Evolutionary conservation across 2,797 vertebrate genomes (phyloP), one percentile per base, ranked within the genome.

Genomic region (Monodelphis domestica): DNA sequence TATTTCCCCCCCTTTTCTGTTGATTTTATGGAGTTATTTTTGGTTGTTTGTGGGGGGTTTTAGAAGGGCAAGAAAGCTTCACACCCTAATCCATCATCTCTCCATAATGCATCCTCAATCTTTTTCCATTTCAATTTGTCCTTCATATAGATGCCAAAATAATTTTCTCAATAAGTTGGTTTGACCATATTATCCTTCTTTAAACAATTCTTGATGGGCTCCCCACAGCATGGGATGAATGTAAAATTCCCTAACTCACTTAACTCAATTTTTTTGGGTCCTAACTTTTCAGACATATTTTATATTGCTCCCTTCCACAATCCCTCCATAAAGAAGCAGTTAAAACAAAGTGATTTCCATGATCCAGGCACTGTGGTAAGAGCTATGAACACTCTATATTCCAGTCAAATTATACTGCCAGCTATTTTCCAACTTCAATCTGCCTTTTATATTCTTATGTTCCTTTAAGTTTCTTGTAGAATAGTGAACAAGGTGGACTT

Each of bases 221-320:
- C 59, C 33, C 14, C 33, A 0, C 63, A 63, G 33, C 7, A 5
- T n/a, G 12, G 14, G 5, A 63, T 63, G 63, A 63, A 63, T n/a
- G 63, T 63, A n/a, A 38, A 45, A 70, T 14, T 10, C 12, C 21
- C 78, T 78, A 78, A 21, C 5, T 78, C n/a, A 78, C 38, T 38
- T 6, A 70, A n/a, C 1, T 38, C 15, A 24, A 10, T 3, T 1
- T 0, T n/a, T 1, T 17, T 38, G 5, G n/a, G 78, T 38, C 7
- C 15, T 38, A 78, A 24, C 6, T 78, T 38, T 78, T 78, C 63
- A 78, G n/a, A 70, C n/a, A 70, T 6, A 15, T 70, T 70, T 70
- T 70, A n/a, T 1, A 21, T 45, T 12, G 45, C 17, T 78, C 17
- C 63, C 17, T 78, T 45, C 78, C 17, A 78, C 15, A 78, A 78